Base-by-base conservation (phyloP, 2,113 vertebrate species). In the Barbus barbus region DNA sequence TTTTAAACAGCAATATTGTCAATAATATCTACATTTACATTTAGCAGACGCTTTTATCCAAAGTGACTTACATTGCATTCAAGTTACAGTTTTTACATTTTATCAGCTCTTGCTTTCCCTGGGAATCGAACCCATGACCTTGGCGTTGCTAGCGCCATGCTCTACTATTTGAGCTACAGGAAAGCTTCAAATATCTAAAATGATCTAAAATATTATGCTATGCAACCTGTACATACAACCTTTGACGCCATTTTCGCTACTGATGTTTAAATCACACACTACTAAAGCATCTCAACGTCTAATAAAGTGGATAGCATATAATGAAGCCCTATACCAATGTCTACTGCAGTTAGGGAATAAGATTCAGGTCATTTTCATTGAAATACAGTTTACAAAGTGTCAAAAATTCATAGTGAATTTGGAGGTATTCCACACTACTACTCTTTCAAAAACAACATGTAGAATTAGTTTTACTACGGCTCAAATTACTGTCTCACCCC, bases 401-500 rank as follows among this genome's bases (percentile, higher is more conserved):
- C 1, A 5, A 26, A 26, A 26, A 9, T 61, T 3, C 4, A 26
- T 26, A 61, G 60, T 61, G 24, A 61, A 26, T 14, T 26, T 61
- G 24, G 33, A 61, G 7, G 76, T 26, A 78, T 61, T 18, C 36
- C 14, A 61, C 7, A 28, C 3, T 14, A 78, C n/a, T 26, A 2
- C 33, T 73, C n/a, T 72, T n/a, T 5, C 14, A 22, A 69, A 36
- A 69, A 36, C 41, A 20, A 58, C 60, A 14, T 48, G 56, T 65
- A 41, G 33, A 76, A 77, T 77, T 81, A 16, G 38, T 46, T 44
- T 24, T 28, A 61, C 24, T 24, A 24, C 3, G 3, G 1, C 16
- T 14, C 67, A 63, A 65, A 69, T 28, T 69, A 46, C 53, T 53
- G 83, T 63, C 51, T 9, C 84, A 76, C 76, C 84, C 58, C 33